Percentiles rank a stretch among this genome's conserved stretches.
These are phyloP conservation scores for Drosophila kurseongensis DNA, from an alignment of 1,140 invertebrate species.

Conservation along the genomic window DNA sequence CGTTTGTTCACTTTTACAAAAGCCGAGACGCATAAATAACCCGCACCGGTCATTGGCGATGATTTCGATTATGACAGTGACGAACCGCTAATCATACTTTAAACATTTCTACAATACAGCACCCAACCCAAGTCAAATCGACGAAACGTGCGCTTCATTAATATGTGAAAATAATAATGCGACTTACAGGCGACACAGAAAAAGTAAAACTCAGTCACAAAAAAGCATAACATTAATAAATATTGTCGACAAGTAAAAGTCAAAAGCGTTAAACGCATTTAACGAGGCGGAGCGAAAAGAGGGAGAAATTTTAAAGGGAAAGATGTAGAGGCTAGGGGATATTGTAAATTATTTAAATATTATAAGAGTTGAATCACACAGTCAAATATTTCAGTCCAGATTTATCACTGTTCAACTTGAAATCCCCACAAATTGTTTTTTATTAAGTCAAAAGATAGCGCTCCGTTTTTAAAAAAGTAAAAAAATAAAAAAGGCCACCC, in stretches of 20 bases:
- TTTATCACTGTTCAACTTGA: neutral
- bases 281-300: slow-evolving; percentile 59
- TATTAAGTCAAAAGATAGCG: too few species aligned
- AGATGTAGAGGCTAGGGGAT: neutral
- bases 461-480: neutral
- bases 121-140: slow-evolving; percentile 36
- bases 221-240: slow-evolving; percentile 36
- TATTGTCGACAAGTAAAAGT: slow-evolving; percentile 48
- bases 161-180: slow-evolving; percentile 77
- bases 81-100: slow-evolving; percentile 78
- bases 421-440: too few species aligned
- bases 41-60: slow-evolving; percentile 15
- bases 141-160: slow-evolving; percentile 71
- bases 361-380: slow-evolving; percentile 2
- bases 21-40: slow-evolving; percentile 57
- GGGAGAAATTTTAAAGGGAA: neutral
- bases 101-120: slow-evolving; percentile 62
- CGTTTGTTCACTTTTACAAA: slow-evolving; percentile 51
- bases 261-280: slow-evolving; percentile 43
- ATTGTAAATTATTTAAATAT: slow-evolving; percentile 18
- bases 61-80: slow-evolving; percentile 60
- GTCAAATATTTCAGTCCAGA: neutral
- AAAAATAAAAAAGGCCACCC: neutral
- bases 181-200: slow-evolving; percentile 18
- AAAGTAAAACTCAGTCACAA: slow-evolving; percentile 13